Evolutionary conservation across 2,797 vertebrate species (phyloP), one percentile per base, ranked within the genome.

Genomic region (Parauchenoglanis punctatus): DNA sequence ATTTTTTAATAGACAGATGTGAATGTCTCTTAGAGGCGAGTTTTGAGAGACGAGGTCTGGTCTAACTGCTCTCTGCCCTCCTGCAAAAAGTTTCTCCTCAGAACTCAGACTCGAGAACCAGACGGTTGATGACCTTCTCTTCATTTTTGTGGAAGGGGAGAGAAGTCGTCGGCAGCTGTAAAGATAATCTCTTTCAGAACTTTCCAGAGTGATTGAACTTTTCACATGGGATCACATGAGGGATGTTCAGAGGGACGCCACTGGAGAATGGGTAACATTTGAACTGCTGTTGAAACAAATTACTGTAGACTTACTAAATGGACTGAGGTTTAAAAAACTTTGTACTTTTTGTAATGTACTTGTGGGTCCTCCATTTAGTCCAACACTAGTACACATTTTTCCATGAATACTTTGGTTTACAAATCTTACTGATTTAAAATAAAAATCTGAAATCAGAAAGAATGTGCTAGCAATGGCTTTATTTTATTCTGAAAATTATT

Each of bases 1-100:
- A 86, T 54, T 87, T 89, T 88, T 91, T 76, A 85, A 88, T 83
- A 85, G 87, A 90, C 93, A 92, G 90, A 92, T 93, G 93, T 93
- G 91, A 94, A 94, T 81, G 84, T 90, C 89, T 91, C 83, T 81
- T 81, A n/a, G 59, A 85, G 89, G 92, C 89, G 91, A 91, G 77
- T 78, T 70, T 85, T 49, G 20, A 88, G 70, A 52, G 63, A 54
- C 56, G 81, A 89, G 78, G 85, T 82, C 72, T 72, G 40, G 40
- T 49, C 59, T 28, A 18, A 63, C 59, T 85, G 73, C 85, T 87
- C 87, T 87, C 83, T 81, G 83, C 61, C 83, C 78, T 68, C 77
- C 82, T 84, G 67, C 86, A 86, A 84, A 88, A 89, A 72, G 67
- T 7, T 52, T 54, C 61, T 65, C 80, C 80, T 88, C 46, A 70